Evolutionary conservation across 1,140 invertebrate genomes (phyloP).

Genomic region (Maconellicoccus hirsutus): DNA sequence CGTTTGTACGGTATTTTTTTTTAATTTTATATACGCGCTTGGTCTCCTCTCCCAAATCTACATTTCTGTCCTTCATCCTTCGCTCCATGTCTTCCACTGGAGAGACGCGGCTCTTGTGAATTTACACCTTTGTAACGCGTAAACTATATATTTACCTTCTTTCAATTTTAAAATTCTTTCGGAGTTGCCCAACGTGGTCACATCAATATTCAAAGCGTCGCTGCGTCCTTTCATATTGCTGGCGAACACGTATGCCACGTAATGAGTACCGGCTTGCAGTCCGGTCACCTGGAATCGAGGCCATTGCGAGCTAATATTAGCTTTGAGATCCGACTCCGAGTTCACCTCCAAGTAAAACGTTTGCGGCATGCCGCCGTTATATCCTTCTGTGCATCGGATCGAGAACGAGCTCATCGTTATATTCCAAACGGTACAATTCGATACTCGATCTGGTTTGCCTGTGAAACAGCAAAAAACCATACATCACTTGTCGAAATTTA

Average conservation of each 20-base stretch:
- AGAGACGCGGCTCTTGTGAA: too few species aligned
- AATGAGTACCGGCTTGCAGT: conserved; percentile 56
- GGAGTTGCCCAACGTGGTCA: conserved; percentile 64
- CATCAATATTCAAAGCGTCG: conserved; percentile 60
- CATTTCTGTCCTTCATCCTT: too few species aligned
- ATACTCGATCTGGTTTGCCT: conserved; percentile 81
- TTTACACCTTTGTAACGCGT: too few species aligned
- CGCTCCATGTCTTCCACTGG: too few species aligned
- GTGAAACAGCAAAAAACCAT: conserved; percentile 31
- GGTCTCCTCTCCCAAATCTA: too few species aligned
- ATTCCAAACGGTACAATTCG: conserved; percentile 78
- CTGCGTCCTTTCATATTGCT: conserved; percentile 77
- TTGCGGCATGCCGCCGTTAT: conserved; percentile 77
- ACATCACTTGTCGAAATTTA: too few species aligned
- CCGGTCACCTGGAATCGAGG: conserved; percentile 65
- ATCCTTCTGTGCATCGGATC: conserved; percentile 70
- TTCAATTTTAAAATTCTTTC: conserved; percentile 42
- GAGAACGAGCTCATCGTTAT: conserved; percentile 63
- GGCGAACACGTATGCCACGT: conserved; percentile 65
- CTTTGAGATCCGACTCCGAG: conserved; percentile 48
- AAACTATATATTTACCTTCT: too few species aligned
- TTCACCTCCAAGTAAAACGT: conserved; percentile 69
- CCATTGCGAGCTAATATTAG: conserved; percentile 57
- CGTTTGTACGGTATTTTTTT: background rate
- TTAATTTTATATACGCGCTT: too few species aligned